Conservation (phyloP, 2,113 vertebrate species). For the Psophia crepitans region DNA sequence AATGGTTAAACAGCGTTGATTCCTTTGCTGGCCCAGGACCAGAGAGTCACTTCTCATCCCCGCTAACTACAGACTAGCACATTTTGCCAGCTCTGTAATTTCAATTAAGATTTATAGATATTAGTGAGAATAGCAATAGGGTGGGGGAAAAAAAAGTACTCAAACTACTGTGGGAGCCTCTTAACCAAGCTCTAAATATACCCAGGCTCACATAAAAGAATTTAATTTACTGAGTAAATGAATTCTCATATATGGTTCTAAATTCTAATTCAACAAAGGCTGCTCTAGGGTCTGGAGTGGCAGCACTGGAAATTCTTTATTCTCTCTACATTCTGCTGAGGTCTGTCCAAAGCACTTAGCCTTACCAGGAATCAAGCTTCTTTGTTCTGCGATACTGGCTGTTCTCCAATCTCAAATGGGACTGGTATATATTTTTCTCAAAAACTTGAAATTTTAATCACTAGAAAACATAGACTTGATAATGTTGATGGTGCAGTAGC, state of each 20-base stretch:
- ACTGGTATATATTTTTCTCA: not conserved
- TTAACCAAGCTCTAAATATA: not conserved
- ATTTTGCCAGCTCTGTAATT: conserved; percentile 14
- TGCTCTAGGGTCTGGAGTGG: not conserved
- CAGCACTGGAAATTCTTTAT: not conserved
- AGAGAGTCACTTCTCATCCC: not conserved
- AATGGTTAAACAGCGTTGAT: not conserved
- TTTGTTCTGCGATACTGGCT: not conserved
- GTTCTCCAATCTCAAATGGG: not conserved
- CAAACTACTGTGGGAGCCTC: not conserved
- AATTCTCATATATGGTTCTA: not conserved
- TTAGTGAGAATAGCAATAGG: not conserved
- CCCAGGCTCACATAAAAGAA: not conserved
- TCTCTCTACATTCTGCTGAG: not conserved
- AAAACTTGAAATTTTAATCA: not conserved
- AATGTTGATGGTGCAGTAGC: not conserved
- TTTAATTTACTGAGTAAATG: conserved; percentile 35
- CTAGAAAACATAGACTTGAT: not conserved
- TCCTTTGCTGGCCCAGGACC: not conserved
- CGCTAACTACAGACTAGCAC: not conserved
- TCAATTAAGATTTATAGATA: conserved; percentile 64
- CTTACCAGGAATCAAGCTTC: not conserved
- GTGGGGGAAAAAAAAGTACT: not conserved
- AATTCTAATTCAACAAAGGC: not conserved
- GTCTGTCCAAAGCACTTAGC: not conserved